A percentile compares a stretch with the other conserved stretches of the same genome.
Conservation (phyloP, 2,888 invertebrate genomes). For the Erynnis tages region DNA sequence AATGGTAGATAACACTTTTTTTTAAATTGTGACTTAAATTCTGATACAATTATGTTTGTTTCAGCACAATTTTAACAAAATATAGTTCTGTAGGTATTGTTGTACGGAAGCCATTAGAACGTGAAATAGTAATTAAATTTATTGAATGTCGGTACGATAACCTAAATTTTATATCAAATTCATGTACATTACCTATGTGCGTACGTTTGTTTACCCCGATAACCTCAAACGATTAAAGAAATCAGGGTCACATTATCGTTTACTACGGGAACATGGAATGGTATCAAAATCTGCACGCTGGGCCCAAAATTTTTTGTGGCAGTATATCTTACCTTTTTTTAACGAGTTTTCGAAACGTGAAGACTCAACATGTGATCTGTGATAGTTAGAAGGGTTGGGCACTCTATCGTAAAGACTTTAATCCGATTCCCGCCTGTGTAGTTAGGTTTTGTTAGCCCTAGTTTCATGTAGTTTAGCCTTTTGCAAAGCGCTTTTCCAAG, state of each 20-base stretch:
- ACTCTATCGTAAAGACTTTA: neutral
- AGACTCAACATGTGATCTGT: too few species aligned
- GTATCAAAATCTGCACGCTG: too few species aligned
- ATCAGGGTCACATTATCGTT: too few species aligned
- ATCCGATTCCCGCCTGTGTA: neutral
- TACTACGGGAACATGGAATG: too few species aligned
- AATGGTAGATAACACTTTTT: too few species aligned
- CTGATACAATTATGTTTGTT: too few species aligned
- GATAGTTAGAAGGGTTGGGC: too few species aligned
- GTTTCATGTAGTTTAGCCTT: constrained; percentile 2
- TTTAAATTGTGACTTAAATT: too few species aligned
- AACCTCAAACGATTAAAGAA: neutral
- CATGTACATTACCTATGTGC: neutral
- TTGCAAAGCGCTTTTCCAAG: neutral
- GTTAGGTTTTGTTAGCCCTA: constrained; percentile 4
- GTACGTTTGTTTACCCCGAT: neutral
- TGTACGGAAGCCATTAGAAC: constrained; percentile 14
- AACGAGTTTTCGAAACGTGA: neutral
- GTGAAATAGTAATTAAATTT: constrained; percentile 10
- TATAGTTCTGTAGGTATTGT: constrained; percentile 1
- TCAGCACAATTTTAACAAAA: neutral
- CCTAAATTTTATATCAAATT: constrained; percentile 7
- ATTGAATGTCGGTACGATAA: constrained; percentile 10
- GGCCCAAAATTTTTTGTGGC: too few species aligned
- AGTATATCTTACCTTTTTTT: too few species aligned